These are phyloP conservation scores for Brachypalpus laphriformis DNA, from an alignment of 2,888 invertebrate genomes.

Conservation along the genomic window DNA sequence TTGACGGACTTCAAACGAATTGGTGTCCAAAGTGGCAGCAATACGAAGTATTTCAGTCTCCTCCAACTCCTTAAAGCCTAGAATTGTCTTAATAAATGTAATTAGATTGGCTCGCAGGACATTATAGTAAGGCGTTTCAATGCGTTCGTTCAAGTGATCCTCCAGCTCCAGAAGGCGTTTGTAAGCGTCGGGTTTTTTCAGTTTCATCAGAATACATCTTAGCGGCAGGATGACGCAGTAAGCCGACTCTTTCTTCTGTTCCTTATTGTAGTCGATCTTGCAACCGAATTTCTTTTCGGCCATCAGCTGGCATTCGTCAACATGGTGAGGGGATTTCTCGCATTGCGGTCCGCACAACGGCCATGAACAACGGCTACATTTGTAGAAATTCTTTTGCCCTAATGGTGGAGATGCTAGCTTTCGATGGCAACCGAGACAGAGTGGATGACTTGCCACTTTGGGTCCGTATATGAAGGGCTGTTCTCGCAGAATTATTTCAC, in stretches of 20 bases:
- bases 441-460: conserved; percentile 85
- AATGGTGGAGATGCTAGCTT: conserved; percentile 79
- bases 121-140: conserved; percentile 85
- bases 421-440: conserved; percentile 87
- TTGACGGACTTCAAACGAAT: conserved; percentile 87
- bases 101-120: conserved; percentile 86
- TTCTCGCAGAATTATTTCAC: conserved; percentile 87
- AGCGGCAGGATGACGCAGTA: conserved; percentile 88
- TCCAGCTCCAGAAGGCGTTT: conserved; percentile 78
- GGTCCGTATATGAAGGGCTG: conserved; percentile 88
- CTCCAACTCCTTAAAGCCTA: conserved; percentile 84
- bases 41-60: conserved; percentile 85
- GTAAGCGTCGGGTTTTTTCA: conserved; percentile 83
- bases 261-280: conserved; percentile 82
- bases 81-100: conserved; percentile 85
- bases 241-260: conserved; percentile 84
- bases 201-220: conserved; percentile 86
- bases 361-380: conserved; percentile 87
- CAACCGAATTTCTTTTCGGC: conserved; percentile 85
- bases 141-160: conserved; percentile 85
- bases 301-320: conserved; percentile 86
- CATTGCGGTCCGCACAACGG: conserved; percentile 87
- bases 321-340: conserved; percentile 84
- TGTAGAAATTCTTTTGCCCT: conserved; percentile 83
- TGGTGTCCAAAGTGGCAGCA: conserved; percentile 89